Percentiles rank a stretch among this genome's conserved stretches.
Evolutionary conservation across 2,797 vertebrate genomes (phyloP).

Genomic region (Menidia menidia): DNA sequence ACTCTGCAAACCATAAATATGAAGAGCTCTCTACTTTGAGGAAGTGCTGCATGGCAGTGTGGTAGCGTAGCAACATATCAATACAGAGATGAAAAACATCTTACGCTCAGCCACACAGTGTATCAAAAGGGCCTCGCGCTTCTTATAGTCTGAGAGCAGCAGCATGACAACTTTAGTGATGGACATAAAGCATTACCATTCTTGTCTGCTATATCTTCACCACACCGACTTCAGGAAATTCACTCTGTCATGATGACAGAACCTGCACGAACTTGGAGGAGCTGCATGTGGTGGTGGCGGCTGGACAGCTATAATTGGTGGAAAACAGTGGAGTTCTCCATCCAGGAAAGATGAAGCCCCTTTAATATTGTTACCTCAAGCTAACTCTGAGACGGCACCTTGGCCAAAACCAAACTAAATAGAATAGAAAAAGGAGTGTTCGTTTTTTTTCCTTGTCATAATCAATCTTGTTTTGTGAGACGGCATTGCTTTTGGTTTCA

Average conservation of each 20-base stretch:
- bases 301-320: constrained; percentile 55
- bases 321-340: constrained; percentile 49
- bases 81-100: constrained; percentile 21
- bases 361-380: constrained; percentile 26
- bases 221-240: not conserved
- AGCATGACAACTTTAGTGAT: not conserved
- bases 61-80: constrained; percentile 62
- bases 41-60: constrained; percentile 15
- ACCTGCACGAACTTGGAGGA: constrained; percentile 25
- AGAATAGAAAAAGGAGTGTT: no score
- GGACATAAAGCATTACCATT: not conserved
- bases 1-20: constrained; percentile 27
- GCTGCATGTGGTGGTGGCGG: constrained; percentile 33
- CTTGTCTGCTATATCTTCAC: constrained; percentile 9
- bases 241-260: constrained; percentile 12
- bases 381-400: constrained; percentile 10
- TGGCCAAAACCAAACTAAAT: not conserved
- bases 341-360: constrained; percentile 46
- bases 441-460: no score
- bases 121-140: not conserved
- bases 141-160: not conserved
- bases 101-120: not conserved
- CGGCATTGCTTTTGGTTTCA: no score
- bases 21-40: constrained; percentile 27
- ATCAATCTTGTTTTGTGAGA: no score